Evolutionary conservation across 2,113 vertebrate genomes (phyloP).

Genomic region (Pogonocichla stellata): DNA sequence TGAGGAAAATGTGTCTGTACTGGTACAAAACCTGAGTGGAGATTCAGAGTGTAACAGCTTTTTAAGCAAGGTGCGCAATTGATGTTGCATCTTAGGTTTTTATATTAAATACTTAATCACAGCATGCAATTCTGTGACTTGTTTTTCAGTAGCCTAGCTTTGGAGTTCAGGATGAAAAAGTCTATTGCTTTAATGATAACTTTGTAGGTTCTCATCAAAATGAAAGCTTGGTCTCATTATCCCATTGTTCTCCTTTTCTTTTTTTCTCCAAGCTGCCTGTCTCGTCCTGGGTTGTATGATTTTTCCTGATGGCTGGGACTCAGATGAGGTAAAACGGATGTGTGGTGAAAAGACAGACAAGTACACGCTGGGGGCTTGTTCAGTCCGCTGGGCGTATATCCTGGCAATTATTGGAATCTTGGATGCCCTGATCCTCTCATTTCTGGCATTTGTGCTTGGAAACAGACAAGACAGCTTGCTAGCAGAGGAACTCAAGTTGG

Average conservation of each 20-base stretch:
- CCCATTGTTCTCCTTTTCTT: slow-evolving; percentile 31
- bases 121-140: not conserved
- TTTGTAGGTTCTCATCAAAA: slow-evolving; percentile 20
- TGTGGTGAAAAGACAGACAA: slow-evolving; percentile 94
- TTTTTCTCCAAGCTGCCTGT: slow-evolving; percentile 85
- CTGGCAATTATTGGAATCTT: slow-evolving; percentile 96
- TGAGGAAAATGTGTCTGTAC: not conserved
- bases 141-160: not conserved
- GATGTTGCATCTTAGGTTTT: not conserved
- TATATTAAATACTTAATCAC: not conserved
- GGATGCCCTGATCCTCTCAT: slow-evolving; percentile 95
- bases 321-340: slow-evolving; percentile 90
- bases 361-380: slow-evolving; percentile 93
- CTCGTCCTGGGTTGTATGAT: slow-evolving; percentile 97
- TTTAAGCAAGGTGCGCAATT: not conserved
- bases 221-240: slow-evolving; percentile 31
- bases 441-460: slow-evolving; percentile 95
- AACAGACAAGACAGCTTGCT: slow-evolving; percentile 96
- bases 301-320: slow-evolving; percentile 96
- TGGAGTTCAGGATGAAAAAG: slow-evolving; percentile 14
- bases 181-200: slow-evolving; percentile 7
- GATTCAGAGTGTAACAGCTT: not conserved
- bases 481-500: slow-evolving; percentile 93
- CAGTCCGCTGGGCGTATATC: slow-evolving; percentile 95
- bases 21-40: not conserved